A percentile compares a stretch with the other conserved stretches of the same genome.
Conservation (phyloP, 2,888 invertebrate species). For the Ochropleura plecta region DNA sequence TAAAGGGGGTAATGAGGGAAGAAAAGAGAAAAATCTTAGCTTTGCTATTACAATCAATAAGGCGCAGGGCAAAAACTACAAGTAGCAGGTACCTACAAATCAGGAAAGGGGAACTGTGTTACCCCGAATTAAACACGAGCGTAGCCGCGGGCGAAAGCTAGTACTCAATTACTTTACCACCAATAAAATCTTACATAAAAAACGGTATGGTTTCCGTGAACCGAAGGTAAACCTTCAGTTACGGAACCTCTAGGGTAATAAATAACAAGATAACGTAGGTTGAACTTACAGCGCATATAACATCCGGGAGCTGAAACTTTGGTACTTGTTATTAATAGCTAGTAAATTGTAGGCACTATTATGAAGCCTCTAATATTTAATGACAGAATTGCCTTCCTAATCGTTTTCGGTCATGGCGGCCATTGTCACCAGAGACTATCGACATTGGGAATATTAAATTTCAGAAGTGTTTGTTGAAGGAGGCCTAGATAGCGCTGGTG, state of each 20-base stretch:
- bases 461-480: not conserved
- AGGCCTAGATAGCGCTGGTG: too few species aligned
- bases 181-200: too few species aligned
- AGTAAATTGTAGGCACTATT: not conserved
- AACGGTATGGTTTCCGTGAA: too few species aligned
- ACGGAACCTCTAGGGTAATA: not conserved
- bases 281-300: not conserved
- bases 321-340: not conserved
- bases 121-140: too few species aligned
- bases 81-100: too few species aligned
- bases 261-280: not conserved
- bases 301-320: slow-evolving; percentile 7
- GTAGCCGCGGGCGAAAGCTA: too few species aligned
- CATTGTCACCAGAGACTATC: not conserved
- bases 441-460: not conserved
- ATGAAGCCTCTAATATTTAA: not conserved
- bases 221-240: not conserved
- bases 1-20: too few species aligned
- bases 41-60: too few species aligned
- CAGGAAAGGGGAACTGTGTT: too few species aligned
- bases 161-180: too few species aligned
- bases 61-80: too few species aligned
- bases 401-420: not conserved
- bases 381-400: not conserved
- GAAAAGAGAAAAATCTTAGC: too few species aligned